phyloP scores from a whole-genome alignment of 2,888 invertebrate species.

The Actias luna region DNA sequence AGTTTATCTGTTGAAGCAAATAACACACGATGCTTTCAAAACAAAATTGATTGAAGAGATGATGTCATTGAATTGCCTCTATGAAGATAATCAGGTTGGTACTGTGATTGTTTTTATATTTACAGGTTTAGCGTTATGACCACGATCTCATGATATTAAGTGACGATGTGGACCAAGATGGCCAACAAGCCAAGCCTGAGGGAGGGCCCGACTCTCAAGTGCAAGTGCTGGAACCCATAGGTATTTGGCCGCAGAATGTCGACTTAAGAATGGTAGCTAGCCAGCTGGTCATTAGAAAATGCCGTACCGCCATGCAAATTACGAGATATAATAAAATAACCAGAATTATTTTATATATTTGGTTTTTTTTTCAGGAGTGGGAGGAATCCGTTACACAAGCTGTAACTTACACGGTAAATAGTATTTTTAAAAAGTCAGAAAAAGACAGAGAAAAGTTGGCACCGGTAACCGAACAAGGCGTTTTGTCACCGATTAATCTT shows the following conservation, averaged over 20 bases:
- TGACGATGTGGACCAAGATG: too few relatives aligned
- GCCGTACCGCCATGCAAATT: too few relatives aligned
- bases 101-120: too few relatives aligned
- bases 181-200: too few relatives aligned
- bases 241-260: too few relatives aligned
- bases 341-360: neutral
- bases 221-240: too few relatives aligned
- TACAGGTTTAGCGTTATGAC: too few relatives aligned
- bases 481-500: constrained; percentile 66
- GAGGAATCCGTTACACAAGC: constrained; percentile 88
- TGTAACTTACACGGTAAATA: constrained; percentile 84
- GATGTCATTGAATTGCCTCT: constrained; percentile 59
- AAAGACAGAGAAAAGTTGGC: constrained; percentile 83
- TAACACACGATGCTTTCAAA: constrained; percentile 52
- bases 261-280: too few relatives aligned
- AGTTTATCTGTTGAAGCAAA: constrained; percentile 51
- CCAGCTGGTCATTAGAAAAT: too few relatives aligned
- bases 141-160: too few relatives aligned
- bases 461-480: constrained; percentile 72
- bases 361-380: constrained; percentile 83
- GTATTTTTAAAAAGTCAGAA: constrained; percentile 83
- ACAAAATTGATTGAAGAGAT: constrained; percentile 66
- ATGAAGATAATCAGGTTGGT: constrained; percentile 67
- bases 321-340: neutral
- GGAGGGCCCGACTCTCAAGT: too few relatives aligned